Evolutionary conservation across 30 jellyfish, hydroid and myxozoan genomes (phyloP), one percentile per base, ranked within the genome.

Genomic region (Sanderia malayensis): DNA sequence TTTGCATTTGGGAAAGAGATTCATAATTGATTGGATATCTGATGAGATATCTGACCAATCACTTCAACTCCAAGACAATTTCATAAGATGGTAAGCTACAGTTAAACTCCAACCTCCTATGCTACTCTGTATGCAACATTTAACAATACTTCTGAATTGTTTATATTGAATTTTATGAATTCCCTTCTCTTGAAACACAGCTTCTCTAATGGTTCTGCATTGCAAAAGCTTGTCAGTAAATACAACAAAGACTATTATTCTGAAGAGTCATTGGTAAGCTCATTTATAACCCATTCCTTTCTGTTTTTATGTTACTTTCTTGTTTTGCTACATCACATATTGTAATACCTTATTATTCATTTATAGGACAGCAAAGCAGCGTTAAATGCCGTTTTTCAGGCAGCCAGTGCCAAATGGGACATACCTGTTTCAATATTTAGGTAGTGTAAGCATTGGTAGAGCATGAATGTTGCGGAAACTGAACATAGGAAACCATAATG

Each of bases 191-290:
- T n/a, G n/a, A n/a, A n/a, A n/a, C n/a, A n/a, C 27, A 49, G 64
- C 24, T 49, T 49, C 18, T 49, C 64, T 19, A 18, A 49, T 49
- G 64, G 64, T 19, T 9, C 8, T 18, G 64, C 64, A 4, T 49
- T 49, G 64, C 64, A 49, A 49, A 49, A 19, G 64, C 64, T 49
- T 18, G 64, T 49, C 27, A 2, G 25, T 4, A 49, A 49, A 49
- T 49, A 49, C 18, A 11, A 19, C 24, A 49, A 49, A 18, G 64
- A 49, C 64, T 49, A 37, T 37, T 6, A 37, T n/a, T n/a, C n/a
- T n/a, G n/a, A n/a, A n/a, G n/a, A n/a, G n/a, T n/a, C n/a, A n/a
- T n/a, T n/a, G n/a, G n/a, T n/a, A n/a, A n/a, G n/a, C n/a, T n/a
- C n/a, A n/a, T n/a, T n/a, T n/a, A n/a, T n/a, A n/a, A n/a, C n/a